Base-by-base conservation (phyloP, 2,888 invertebrate genomes). In the Bombyx huttoni region DNA sequence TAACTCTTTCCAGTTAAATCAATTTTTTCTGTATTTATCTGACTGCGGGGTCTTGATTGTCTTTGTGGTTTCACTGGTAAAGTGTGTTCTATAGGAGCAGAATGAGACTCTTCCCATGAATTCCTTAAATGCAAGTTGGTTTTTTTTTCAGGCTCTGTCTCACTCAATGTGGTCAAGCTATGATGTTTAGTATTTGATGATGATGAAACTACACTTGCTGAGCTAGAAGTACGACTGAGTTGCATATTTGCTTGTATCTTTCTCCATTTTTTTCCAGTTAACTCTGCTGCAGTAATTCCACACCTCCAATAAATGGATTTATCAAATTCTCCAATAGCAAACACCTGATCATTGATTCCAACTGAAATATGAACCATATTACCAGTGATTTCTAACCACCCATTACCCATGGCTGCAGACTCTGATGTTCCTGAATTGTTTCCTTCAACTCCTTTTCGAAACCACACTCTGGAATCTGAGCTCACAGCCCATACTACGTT, bases 371-470 rank as follows among this genome's bases (percentile, higher is more conserved):
- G 90, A 24, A 92, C 90, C 91, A 97, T 94, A 73, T 93, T 92
- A 49, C 95, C 96, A 56, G 95, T 93, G 91, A 97, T 96, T 89
- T 96, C 95, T 34, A 97, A 91, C 97, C 97, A 97, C 34, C 94
- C 94, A 68, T 90, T 93, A 6, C 96, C 96, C 65, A 92, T 92
- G 8, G 95, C 94, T 54, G 93, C 89, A 70, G 92, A 91, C 76
- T 94, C 94, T 64, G 93, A 93, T 55, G 91, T 88, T 6, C 94
- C 94, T 24, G 93, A 90, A 46, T 86, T 89, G 74, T 92, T 91
- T 51, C 94, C 91, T 84, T 93, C 91, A 59, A 93, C 82, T 57
- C 92, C 81, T 78, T 95, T 94, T 62, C 97, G 90, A 72, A 96
- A 97, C 96, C 97, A 97, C 3, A 96, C 94, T 70, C 92, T 92